phyloP scores from a whole-genome alignment of 2,113 vertebrate genomes.

The Accipiter virgatus region DNA sequence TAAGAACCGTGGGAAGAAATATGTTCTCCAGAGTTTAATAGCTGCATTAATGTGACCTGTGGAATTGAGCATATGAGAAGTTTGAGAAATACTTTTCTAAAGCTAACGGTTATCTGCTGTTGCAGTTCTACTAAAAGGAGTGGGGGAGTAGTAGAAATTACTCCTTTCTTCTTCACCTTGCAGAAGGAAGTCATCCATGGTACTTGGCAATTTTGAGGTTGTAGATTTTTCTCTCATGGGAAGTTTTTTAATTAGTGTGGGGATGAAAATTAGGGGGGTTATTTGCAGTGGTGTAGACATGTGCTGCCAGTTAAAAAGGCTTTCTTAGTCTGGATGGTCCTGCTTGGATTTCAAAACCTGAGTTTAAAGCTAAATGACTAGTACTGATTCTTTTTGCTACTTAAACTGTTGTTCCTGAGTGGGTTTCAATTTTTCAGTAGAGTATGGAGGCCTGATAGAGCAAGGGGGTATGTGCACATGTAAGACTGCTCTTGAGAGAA shows the following conservation, averaged over 20 bases:
- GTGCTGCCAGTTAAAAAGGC: not conserved
- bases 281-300: not conserved
- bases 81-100: not conserved
- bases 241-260: not conserved
- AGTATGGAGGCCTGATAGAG: not conserved
- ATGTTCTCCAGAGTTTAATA: not conserved
- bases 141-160: not conserved
- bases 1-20: not conserved
- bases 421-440: not conserved
- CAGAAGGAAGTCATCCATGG: not conserved
- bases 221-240: not conserved
- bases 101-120: not conserved
- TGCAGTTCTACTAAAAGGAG: not conserved
- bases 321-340: not conserved
- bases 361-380: not conserved
- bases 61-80: not conserved
- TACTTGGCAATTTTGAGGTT: not conserved
- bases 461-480: not conserved
- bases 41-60: not conserved
- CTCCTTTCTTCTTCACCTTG: not conserved
- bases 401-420: not conserved
- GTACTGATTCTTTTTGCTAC: not conserved
- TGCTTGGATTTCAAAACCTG: not conserved
- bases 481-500: not conserved
- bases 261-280: not conserved